Conservation (phyloP, 1,140 invertebrate genomes). For the Pteromalus puparum region DNA sequence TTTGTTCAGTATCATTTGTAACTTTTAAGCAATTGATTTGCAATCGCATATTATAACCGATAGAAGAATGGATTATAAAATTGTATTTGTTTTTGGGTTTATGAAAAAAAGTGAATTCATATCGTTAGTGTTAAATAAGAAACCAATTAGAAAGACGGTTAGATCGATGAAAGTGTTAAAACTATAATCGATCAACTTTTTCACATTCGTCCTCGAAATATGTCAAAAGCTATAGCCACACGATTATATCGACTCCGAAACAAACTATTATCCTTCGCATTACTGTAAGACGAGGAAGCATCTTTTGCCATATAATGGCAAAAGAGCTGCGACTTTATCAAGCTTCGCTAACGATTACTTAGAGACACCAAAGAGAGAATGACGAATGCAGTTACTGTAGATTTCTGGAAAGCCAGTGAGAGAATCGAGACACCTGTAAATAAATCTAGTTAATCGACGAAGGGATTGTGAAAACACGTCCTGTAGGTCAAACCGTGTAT, state of each 20-base stretch:
- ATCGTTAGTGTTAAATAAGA: conserved; percentile 5
- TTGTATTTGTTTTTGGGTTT: not conserved
- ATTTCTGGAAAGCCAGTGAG: not conserved
- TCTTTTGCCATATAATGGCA: not conserved
- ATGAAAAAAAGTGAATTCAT: conserved; percentile 15
- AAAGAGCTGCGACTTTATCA: not conserved
- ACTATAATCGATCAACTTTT: too few species aligned
- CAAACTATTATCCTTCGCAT: not conserved
- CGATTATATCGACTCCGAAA: not conserved
- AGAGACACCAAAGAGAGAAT: conserved; percentile 46
- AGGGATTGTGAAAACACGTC: not conserved
- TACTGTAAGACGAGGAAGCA: not conserved
- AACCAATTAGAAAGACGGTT: not conserved
- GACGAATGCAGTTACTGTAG: not conserved
- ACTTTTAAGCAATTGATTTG: not conserved
- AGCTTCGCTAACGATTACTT: conserved; percentile 39
- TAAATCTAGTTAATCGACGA: conserved; percentile 53
- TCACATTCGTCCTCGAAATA: too few species aligned
- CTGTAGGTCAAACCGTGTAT: conserved; percentile 12
- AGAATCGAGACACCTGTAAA: conserved; percentile 48
- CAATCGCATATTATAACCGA: not conserved
- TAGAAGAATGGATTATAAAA: not conserved
- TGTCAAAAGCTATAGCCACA: not conserved
- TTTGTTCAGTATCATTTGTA: not conserved
- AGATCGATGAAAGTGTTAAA: too few species aligned